Conservation (phyloP, 1,140 invertebrate genomes). For the Diachasma alloeum region DNA sequence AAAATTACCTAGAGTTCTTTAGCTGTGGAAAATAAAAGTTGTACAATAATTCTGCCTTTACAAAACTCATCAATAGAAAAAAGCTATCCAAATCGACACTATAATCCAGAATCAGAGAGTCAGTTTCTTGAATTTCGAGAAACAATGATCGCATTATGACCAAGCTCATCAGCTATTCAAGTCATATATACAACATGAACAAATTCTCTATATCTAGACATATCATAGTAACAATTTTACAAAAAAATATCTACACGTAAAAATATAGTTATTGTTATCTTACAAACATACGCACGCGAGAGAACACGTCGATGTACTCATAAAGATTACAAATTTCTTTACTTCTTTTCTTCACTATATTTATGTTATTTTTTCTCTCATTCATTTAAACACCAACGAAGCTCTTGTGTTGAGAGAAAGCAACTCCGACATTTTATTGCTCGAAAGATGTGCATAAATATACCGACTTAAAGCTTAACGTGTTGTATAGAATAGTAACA, state of each 20-base stretch:
- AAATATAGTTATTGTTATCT: slow-evolving; percentile 25
- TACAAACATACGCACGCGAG: not conserved
- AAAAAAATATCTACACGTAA: slow-evolving; percentile 33
- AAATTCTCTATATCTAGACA: slow-evolving; percentile 14
- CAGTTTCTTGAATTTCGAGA: not conserved
- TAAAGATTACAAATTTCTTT: no score
- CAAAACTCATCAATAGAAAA: no score
- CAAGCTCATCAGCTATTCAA: slow-evolving; percentile 17
- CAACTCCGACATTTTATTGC: not conserved
- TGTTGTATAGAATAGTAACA: not conserved
- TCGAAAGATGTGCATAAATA: not conserved
- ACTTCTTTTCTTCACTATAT: not conserved
- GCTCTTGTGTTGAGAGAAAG: not conserved
- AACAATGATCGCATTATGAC: not conserved
- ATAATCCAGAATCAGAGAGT: not conserved
- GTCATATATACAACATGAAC: slow-evolving; percentile 16
- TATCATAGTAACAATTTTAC: slow-evolving; percentile 24
- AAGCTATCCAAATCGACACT: no score
- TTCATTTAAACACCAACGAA: not conserved
- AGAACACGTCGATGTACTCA: not conserved
- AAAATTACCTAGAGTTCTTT: no score
- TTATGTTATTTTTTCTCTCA: not conserved
- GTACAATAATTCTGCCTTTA: no score
- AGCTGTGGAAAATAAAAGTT: no score
- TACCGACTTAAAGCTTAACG: not conserved